phyloP scores from a whole-genome alignment of 2,888 invertebrate genomes.

The Acanthacorydalis orientalis region DNA sequence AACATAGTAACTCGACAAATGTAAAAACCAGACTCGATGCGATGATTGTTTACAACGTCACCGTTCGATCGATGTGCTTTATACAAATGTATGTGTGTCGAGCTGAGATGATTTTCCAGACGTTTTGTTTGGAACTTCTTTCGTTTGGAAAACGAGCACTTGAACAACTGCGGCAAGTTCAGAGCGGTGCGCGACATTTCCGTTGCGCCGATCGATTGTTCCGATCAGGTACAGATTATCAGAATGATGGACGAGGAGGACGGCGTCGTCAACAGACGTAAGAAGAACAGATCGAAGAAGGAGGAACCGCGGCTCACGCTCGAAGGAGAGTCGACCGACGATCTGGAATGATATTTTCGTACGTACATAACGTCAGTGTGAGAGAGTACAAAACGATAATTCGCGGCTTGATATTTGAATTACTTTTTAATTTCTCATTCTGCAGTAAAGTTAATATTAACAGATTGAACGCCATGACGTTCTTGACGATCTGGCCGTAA shows the following conservation, averaged over 20 bases:
- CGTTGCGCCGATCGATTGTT: conserved; percentile 83
- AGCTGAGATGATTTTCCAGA: conserved; percentile 26
- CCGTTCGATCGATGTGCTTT: too few species aligned
- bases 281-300: conserved; percentile 28
- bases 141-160: conserved; percentile 96
- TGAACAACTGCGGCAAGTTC: conserved; percentile 98
- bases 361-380: too few species aligned
- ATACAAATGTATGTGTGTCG: too few species aligned
- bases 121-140: conserved; percentile 99
- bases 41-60: too few species aligned
- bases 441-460: too few species aligned
- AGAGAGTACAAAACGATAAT: too few species aligned
- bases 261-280: conserved; percentile 61
- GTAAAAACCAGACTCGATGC: too few species aligned
- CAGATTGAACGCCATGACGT: too few species aligned
- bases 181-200: conserved; percentile 96
- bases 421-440: too few species aligned
- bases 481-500: too few species aligned
- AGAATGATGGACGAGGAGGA: conserved; percentile 93
- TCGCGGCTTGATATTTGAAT: too few species aligned
- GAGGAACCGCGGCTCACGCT: conserved; percentile 17
- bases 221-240: conserved; percentile 76
- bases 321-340: conserved; percentile 27
- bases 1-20: too few species aligned
- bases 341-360: conserved; percentile 15